Percentiles rank a stretch among this genome's conserved stretches.
Evolutionary conservation across 2,113 vertebrate species (phyloP).

Genomic region (Corythornis cristatus): DNA sequence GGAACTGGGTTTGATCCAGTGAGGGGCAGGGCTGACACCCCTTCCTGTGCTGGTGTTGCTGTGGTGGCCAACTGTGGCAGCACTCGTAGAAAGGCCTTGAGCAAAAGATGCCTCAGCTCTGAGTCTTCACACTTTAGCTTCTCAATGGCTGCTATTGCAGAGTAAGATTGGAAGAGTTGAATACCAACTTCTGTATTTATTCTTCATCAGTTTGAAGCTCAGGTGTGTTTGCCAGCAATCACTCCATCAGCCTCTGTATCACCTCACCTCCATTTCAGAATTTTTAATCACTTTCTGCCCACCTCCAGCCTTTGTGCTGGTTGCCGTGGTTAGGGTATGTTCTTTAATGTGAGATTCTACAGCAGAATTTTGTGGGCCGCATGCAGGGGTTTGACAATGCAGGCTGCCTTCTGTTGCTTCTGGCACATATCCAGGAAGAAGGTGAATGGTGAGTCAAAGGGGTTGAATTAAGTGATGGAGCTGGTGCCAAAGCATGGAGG

Average conservation of each 20-base stretch:
- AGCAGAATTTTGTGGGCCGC: not conserved
- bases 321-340: not conserved
- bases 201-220: not conserved
- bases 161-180: not conserved
- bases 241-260: not conserved
- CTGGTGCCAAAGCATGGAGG: not conserved
- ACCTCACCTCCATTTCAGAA: not conserved
- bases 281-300: not conserved
- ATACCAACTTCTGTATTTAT: not conserved
- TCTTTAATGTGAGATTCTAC: not conserved
- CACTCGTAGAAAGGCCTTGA: not conserved
- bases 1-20: not conserved
- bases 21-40: not conserved
- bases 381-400: not conserved
- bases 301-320: not conserved
- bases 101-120: not conserved
- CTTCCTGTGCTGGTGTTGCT: not conserved
- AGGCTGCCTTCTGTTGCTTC: not conserved
- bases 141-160: not conserved
- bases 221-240: fast-evolving
- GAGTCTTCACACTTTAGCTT: not conserved
- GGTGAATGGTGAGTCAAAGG: not conserved
- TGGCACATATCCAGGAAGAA: not conserved
- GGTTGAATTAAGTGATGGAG: not conserved
- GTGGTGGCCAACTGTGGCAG: not conserved